Base-by-base conservation (phyloP, 2,113 vertebrate genomes). In the Thamnophis sirtalis region DNA sequence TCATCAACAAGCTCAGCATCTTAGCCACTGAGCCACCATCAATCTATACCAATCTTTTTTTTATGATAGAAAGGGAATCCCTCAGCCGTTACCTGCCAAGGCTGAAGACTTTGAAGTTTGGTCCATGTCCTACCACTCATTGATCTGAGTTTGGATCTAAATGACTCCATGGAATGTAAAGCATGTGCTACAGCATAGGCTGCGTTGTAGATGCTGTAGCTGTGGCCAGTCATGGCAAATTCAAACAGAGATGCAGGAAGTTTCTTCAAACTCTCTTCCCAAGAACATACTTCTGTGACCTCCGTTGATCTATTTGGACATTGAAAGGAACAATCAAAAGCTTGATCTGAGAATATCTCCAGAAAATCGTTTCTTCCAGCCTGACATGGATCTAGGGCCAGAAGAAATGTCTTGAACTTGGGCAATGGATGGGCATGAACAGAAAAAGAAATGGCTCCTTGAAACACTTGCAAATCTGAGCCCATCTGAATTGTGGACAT, bases 181-280 rank as follows among this genome's bases (percentile, higher is more conserved):
- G 80, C 43, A 49, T 58, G 38, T 28, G 89, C 73, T 9, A 90
- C 15, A 15, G 24, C 73, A 56, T 90, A 84, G 38, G 85, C 53
- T 3, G 89, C 89, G 56, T 90, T 90, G 48, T 90, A 90, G 51
- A 90, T 84, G 26, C 73, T 48, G 13, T 90, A 90, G 53, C 89
- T 84, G 6, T 55, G 89, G 13, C 89, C 53, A 0, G 89, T 56
- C 89, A 90, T 90, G 73, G 9, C 3, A 22, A 48, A 28, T 90
- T 90, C 89, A 85, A 90, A 90, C 26, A 48, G 4, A 48, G 38
- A 8, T 5, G 0, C 3, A 5, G 73, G 24, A n/a, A 90, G 33
- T 15, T 26, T 84, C 13, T 58, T 84, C n/a, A 91, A 26, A 0
- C 6, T 58, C 10, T 91, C 90, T 26, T 91, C 24, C 53, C 90